Conservation (phyloP, 2,888 invertebrate species). For the Aplocera efformata region DNA sequence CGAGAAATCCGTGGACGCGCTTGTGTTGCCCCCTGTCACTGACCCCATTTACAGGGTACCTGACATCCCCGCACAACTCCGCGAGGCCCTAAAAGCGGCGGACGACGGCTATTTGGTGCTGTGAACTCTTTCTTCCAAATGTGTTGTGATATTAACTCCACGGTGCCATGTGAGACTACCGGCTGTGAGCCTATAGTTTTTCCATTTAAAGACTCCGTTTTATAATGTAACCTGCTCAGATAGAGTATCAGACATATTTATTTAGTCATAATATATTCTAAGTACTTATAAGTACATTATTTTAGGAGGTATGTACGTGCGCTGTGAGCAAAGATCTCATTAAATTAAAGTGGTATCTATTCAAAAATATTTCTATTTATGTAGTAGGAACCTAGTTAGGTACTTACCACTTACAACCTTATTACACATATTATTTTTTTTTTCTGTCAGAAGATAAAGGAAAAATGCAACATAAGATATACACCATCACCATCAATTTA, state of each 20-base stretch:
- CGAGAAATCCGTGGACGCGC: slow-evolving; percentile 55
- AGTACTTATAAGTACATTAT: slow-evolving; percentile 8
- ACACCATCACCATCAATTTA: no score
- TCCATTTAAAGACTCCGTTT: slow-evolving; percentile 1
- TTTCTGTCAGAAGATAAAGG: not conserved
- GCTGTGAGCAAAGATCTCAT: slow-evolving; percentile 74
- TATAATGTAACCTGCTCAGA: slow-evolving; percentile 14
- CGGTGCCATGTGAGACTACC: slow-evolving; percentile 45
- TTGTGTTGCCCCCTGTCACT: slow-evolving; percentile 60
- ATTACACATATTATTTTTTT: no score
- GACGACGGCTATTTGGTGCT: slow-evolving; percentile 49
- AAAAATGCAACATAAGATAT: no score
- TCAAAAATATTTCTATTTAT: slow-evolving; percentile 10
- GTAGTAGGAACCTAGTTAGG: slow-evolving; percentile 19
- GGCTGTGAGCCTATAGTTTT: slow-evolving; percentile 14
- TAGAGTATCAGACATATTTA: slow-evolving; percentile 33
- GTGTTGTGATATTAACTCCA: slow-evolving; percentile 42
- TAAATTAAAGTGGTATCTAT: slow-evolving; percentile 35
- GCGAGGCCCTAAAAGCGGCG: slow-evolving; percentile 54
- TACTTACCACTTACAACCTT: no score
- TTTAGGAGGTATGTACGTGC: slow-evolving; percentile 36
- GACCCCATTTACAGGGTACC: slow-evolving; percentile 66
- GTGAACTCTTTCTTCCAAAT: slow-evolving; percentile 33
- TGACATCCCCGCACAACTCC: slow-evolving; percentile 55
- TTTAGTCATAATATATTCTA: slow-evolving; percentile 27